A percentile compares a stretch with the other conserved stretches of the same genome.
Evolutionary conservation across 2,797 vertebrate genomes (phyloP).

Genomic region (Pseudochaenichthys georgianus): DNA sequence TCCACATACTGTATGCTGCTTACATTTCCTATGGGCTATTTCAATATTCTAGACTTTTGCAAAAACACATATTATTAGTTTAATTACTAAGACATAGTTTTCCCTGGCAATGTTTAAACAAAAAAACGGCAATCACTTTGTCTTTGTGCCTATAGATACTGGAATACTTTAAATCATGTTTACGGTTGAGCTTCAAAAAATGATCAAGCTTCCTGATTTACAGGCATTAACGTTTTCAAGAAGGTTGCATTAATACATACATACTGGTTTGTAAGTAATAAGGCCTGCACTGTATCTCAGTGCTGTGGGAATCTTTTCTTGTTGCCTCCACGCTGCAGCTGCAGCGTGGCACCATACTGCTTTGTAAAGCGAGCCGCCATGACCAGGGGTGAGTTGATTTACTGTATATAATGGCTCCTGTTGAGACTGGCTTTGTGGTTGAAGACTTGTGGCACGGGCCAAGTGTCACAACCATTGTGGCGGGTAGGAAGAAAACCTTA

Average conservation of each 20-base stretch:
- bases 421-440: conserved; percentile 56
- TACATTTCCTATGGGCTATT: conserved; percentile 3
- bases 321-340: conserved; percentile 24
- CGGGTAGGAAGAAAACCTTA: conserved; percentile 49
- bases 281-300: neutral
- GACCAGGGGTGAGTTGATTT: conserved; percentile 63
- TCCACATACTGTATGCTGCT: neutral
- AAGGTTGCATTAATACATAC: conserved; percentile 9
- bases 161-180: conserved; percentile 18
- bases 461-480: conserved; percentile 61
- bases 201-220: neutral
- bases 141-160: conserved; percentile 22
- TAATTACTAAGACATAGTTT: conserved; percentile 1
- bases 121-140: conserved; percentile 12
- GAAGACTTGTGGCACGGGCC: conserved; percentile 54
- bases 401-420: conserved; percentile 60
- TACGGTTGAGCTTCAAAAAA: neutral
- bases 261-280: conserved; percentile 12
- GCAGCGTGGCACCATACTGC: conserved; percentile 34
- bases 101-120: conserved; percentile 9
- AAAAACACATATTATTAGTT: too few relatives aligned
- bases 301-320: conserved; percentile 22
- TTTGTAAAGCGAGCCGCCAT: conserved; percentile 47
- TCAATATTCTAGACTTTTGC: too few relatives aligned
- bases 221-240: conserved; percentile 4